Evolutionary conservation across 2,888 invertebrate genomes (phyloP).

Genomic region (Tuta absoluta): DNA sequence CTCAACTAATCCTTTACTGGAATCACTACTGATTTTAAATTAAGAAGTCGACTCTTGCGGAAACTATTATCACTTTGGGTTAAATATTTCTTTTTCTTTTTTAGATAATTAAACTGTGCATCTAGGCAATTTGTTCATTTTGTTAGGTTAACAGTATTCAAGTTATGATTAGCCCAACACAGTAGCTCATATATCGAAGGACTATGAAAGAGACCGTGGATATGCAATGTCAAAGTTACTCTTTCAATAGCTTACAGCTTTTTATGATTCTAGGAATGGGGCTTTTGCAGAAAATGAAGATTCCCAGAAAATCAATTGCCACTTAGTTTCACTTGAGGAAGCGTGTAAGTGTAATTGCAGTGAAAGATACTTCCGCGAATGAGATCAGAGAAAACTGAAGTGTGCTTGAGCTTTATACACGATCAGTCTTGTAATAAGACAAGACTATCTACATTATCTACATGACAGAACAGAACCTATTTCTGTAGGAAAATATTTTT

Average conservation of each 20-base stretch:
- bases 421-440: background rate
- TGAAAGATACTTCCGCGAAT: constrained; percentile 15
- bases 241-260: background rate
- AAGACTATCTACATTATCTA: background rate
- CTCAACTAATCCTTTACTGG: constrained; percentile 18
- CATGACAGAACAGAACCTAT: background rate
- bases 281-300: background rate
- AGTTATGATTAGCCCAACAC: too few species aligned
- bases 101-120: too few species aligned
- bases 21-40: constrained; percentile 19
- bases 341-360: constrained; percentile 17
- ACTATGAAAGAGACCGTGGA: too few species aligned
- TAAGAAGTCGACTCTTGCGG: background rate
- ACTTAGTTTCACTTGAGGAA: constrained; percentile 14
- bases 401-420: background rate
- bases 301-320: constrained; percentile 11
- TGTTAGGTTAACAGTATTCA: too few species aligned
- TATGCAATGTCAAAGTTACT: too few species aligned
- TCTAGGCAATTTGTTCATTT: too few species aligned
- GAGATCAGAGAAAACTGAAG: constrained; percentile 14
- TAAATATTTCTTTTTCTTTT: background rate
- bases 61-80: background rate
- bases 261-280: background rate
- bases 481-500: background rate
- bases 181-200: too few species aligned